Evolutionary conservation across 2,888 invertebrate genomes (phyloP).

Genomic region (Zaprionus obscuricornis): DNA sequence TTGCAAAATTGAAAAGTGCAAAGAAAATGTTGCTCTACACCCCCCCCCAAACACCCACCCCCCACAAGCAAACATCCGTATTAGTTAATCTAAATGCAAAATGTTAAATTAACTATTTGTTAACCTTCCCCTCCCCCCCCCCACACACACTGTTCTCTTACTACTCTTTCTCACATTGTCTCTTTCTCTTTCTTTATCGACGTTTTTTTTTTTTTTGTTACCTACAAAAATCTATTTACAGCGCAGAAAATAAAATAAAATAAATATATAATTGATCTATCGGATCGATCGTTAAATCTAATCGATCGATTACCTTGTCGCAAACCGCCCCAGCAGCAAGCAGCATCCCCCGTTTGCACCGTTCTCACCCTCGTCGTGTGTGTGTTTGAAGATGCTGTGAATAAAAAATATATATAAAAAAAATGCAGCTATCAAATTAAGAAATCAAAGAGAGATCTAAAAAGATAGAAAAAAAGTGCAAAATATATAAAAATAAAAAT

Average conservation of each 20-base stretch:
- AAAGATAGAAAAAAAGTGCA: constrained; percentile 47
- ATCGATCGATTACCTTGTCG: constrained; percentile 19
- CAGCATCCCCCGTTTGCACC: no score
- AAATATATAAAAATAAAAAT: constrained; percentile 15
- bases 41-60: no score
- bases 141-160: no score
- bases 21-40: constrained; percentile 1
- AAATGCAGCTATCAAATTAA: constrained; percentile 33
- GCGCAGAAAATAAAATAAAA: constrained; percentile 25
- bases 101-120: constrained; percentile 1
- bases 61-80: no score
- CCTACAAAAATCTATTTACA: constrained; percentile 60
- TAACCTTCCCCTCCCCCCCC: background rate
- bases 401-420: constrained; percentile 14
- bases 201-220: no score
- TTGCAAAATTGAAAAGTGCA: constrained; percentile 30
- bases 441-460: constrained; percentile 17
- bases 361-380: no score
- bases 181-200: no score
- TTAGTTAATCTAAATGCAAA: no score
- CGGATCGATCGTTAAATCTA: constrained; percentile 28
- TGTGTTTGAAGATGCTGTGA: constrained; percentile 11
- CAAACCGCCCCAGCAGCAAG: no score
- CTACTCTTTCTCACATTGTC: no score
- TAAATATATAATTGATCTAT: constrained; percentile 22